Evolutionary conservation across 2,113 vertebrate species (phyloP), one percentile per base, ranked within the genome.

Genomic region (Callocephalon fimbriatum): DNA sequence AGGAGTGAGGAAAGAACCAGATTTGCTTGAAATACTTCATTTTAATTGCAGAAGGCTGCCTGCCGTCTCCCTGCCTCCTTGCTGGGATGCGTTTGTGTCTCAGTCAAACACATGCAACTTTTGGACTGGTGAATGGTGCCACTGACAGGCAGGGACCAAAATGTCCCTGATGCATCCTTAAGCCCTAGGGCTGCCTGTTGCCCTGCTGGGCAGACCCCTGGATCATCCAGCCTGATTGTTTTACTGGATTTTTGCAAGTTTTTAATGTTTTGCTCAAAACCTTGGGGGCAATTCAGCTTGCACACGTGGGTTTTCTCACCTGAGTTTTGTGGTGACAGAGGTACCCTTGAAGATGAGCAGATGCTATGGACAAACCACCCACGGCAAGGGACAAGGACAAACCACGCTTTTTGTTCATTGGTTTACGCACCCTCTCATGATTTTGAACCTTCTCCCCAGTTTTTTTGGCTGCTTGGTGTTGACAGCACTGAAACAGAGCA

Each of bases 1-100:
- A 62, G 37, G 25, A 90, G 38, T 12, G 38, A 85, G 22, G 37
- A 50, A 87, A 79, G n/a, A 79, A 66, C 7, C 81, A 91, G 58
- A 86, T 79, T 93, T 85, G 20, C 42, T 76, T 42, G 62, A 93
- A 94, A 94, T 92, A 73, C 63, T 82, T 90, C 12, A 80, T 87
- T 94, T 93, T 94, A 88, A 89, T 76, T 92, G 90, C 67, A 88
- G 85, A 72, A 92, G 59, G 45, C 67, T 94, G 81, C 48, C 88
- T 91, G 75, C 58, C 0, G 1, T 76, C 71, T 91, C 78, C 58
- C 71, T 2, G 20, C 48, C 2, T 25, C 58, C 74, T 90, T 2
- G 4, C 66, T 85, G 58, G 44, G 44, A 75, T 63, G 48, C 1
- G 0, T 85, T 90, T 85, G n/a, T 78, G 32, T 59, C 72, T 96